Conservation (phyloP, 1,140 invertebrate genomes). For the Muscidifurax raptorellus region DNA sequence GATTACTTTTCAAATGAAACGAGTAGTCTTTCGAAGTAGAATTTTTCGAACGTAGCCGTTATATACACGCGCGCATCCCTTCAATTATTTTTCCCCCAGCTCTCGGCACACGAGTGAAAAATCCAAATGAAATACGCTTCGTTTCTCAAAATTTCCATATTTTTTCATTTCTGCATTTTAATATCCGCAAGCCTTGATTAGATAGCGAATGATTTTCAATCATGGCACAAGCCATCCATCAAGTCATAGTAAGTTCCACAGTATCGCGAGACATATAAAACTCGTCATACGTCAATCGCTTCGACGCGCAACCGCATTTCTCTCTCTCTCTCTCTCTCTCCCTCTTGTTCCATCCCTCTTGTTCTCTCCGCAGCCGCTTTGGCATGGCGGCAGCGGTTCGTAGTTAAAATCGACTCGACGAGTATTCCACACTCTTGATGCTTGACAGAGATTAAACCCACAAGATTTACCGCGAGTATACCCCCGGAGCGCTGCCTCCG, state of each 20-base stretch:
- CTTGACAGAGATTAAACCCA: conserved; percentile 24
- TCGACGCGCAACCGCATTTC: neutral
- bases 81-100: no score
- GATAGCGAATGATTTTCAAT: conserved; percentile 9
- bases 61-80: no score
- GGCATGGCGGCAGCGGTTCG: neutral
- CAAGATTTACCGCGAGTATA: conserved; percentile 26
- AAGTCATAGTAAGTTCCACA: neutral
- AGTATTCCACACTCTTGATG: neutral
- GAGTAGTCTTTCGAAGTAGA: no score
- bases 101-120: no score
- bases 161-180: neutral
- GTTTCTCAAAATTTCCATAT: neutral
- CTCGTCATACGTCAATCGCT: conserved; percentile 16
- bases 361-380: neutral
- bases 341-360: neutral
- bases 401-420: conserved; percentile 21
- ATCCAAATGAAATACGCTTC: neutral
- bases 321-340: neutral
- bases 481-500: neutral
- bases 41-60: no score
- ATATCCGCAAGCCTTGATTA: neutral
- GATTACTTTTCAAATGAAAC: no score
- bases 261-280: conserved; percentile 23
- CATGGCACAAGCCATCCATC: neutral